phyloP scores from a whole-genome alignment of 2,888 invertebrate genomes.

The Cacoxenus indagator region DNA sequence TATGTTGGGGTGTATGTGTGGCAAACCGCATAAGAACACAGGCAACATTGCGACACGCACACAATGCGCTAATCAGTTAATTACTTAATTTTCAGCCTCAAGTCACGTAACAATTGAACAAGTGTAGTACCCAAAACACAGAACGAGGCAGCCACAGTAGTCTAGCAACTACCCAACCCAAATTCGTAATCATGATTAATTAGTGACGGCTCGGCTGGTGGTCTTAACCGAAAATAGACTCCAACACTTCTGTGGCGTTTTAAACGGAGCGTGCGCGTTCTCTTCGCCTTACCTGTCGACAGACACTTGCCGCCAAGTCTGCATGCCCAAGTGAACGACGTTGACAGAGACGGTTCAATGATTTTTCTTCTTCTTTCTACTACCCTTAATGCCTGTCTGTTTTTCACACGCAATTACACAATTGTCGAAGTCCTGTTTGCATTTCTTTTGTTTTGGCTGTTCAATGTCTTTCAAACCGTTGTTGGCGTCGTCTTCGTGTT shows the following conservation, averaged over 20 bases:
- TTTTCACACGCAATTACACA: conserved; percentile 21
- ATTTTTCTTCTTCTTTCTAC: not conserved
- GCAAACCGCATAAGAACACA: conserved; percentile 5
- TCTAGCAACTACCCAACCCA: not conserved
- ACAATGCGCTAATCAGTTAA: conserved; percentile 49
- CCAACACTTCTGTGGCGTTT: not conserved
- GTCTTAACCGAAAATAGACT: not conserved
- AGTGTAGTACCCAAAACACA: not conserved
- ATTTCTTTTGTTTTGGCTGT: not conserved
- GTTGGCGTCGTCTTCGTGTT: conserved; percentile 18
- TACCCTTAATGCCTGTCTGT: not conserved
- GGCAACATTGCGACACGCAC: conserved; percentile 9
- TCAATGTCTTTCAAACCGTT: not conserved
- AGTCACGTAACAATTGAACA: conserved; percentile 34
- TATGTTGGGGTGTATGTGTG: not conserved
- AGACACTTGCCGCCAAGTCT: not conserved
- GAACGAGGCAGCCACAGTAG: not conserved
- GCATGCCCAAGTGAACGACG: not conserved
- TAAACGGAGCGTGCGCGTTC: not conserved
- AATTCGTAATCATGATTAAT: conserved; percentile 17
- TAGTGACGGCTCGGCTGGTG: not conserved
- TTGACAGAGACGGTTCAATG: no score
- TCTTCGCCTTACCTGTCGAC: not conserved
- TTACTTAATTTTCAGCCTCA: conserved; percentile 35
- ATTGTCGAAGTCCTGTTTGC: conserved; percentile 5